phyloP scores from a whole-genome alignment of 1,140 invertebrate genomes.

The Eriocheir sinensis region DNA sequence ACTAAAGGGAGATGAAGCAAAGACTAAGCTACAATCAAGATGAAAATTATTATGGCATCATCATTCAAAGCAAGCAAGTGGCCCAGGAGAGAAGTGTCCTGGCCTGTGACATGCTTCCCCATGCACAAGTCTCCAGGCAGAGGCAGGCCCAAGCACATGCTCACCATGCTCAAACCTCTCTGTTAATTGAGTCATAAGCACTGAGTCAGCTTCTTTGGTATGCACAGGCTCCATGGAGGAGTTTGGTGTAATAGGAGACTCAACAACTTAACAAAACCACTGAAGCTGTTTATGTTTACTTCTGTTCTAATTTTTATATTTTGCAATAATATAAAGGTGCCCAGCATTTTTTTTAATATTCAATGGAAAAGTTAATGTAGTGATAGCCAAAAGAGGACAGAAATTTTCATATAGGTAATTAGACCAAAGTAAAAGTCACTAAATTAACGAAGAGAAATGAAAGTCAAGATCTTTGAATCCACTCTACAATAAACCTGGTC shows the following conservation, averaged over 20 bases:
- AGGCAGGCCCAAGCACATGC: constrained; percentile 19
- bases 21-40: constrained; percentile 57
- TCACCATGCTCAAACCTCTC: constrained; percentile 4
- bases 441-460: no score
- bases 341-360: no score
- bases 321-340: no score
- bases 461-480: no score
- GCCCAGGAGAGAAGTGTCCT: background rate
- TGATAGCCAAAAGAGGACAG: no score
- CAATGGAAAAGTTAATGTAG: no score
- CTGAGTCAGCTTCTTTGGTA: background rate
- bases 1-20: constrained; percentile 60
- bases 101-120: constrained; percentile 9
- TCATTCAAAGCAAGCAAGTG: background rate
- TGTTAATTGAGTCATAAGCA: constrained; percentile 2
- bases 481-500: background rate
- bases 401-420: no score
- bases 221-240: background rate
- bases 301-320: no score
- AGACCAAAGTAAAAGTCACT: no score
- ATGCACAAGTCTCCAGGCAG: constrained; percentile 11
- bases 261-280: background rate
- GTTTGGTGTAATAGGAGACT: background rate
- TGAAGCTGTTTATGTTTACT: no score
- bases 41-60: background rate